Conservation (phyloP, 1,140 invertebrate species). For the Drosophila sp. region DNA sequence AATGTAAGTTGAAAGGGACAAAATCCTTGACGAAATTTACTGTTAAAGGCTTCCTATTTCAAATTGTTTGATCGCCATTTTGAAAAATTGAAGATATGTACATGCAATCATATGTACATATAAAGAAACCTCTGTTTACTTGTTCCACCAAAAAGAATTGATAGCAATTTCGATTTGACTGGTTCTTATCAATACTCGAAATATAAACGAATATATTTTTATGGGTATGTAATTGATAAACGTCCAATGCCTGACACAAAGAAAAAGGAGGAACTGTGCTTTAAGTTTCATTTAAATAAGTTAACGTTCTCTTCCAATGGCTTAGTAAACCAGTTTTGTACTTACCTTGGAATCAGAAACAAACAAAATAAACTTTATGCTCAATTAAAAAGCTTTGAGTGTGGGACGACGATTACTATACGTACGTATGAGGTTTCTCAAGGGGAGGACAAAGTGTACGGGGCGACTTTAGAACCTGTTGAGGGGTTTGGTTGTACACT, state of each 20-base stretch:
- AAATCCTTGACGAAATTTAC: background rate
- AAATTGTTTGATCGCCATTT: background rate
- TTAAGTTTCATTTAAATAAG: slow-evolving; percentile 19
- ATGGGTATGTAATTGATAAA: slow-evolving; percentile 21
- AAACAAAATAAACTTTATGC: slow-evolving; percentile 7
- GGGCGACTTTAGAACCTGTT: slow-evolving; percentile 45
- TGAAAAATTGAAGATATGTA: background rate
- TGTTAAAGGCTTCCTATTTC: background rate
- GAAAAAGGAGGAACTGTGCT: slow-evolving; percentile 20
- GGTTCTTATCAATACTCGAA: background rate
- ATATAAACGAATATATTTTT: background rate
- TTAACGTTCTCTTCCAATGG: slow-evolving; percentile 25
- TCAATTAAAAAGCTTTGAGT: slow-evolving; percentile 11
- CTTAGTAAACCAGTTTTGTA: slow-evolving; percentile 18
- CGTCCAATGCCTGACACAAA: slow-evolving; percentile 44
- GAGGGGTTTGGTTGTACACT: slow-evolving; percentile 19
- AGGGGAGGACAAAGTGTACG: background rate
- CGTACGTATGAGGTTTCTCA: background rate
- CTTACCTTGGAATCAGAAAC: slow-evolving; percentile 4
- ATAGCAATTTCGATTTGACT: background rate
- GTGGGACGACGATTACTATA: background rate
- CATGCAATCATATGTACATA: slow-evolving; percentile 27
- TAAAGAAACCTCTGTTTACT: background rate
- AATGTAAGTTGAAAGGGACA: slow-evolving; percentile 54
- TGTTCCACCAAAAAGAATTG: background rate